phyloP scores from a whole-genome alignment of 2,797 vertebrate species.

The Macropus fuliginosus region DNA sequence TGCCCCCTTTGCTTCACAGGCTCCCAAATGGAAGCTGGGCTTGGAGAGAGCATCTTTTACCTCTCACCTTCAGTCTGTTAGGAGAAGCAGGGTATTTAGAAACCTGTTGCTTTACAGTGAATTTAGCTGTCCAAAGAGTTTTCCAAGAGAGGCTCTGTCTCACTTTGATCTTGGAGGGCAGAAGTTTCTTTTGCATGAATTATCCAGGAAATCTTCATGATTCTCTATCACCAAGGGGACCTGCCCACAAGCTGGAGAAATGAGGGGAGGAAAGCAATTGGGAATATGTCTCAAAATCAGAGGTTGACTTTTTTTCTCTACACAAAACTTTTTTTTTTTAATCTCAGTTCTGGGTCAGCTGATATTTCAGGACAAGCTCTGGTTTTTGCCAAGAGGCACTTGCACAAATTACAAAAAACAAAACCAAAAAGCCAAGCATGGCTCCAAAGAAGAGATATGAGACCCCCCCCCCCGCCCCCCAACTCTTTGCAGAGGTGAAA shows the following conservation, averaged over 20 bases:
- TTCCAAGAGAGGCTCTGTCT: neutral
- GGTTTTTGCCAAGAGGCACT: constrained; percentile 51
- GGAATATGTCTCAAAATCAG: neutral
- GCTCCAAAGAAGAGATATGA: neutral
- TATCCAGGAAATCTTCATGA: neutral
- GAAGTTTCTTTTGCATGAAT: constrained; percentile 36
- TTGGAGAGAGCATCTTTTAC: neutral
- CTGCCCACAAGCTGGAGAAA: neutral
- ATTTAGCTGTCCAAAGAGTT: neutral
- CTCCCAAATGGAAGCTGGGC: neutral
- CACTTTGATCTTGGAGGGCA: neutral
- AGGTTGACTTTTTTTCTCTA: neutral
- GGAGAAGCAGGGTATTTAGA: neutral
- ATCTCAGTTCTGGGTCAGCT: neutral
- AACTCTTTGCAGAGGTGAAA: neutral
- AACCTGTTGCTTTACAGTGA: neutral
- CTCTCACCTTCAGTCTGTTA: neutral
- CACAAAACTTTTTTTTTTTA: neutral
- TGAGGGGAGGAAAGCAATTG: neutral
- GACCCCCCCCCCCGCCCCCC: neutral
- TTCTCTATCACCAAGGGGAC: neutral
- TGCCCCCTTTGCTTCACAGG: neutral
- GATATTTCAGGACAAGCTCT: neutral
- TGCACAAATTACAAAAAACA: neutral
- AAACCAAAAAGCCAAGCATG: neutral